A percentile compares a stretch with the other conserved stretches of the same genome.
phyloP scores from a whole-genome alignment of 2,113 vertebrate species.

The Dermatemys mawii region DNA sequence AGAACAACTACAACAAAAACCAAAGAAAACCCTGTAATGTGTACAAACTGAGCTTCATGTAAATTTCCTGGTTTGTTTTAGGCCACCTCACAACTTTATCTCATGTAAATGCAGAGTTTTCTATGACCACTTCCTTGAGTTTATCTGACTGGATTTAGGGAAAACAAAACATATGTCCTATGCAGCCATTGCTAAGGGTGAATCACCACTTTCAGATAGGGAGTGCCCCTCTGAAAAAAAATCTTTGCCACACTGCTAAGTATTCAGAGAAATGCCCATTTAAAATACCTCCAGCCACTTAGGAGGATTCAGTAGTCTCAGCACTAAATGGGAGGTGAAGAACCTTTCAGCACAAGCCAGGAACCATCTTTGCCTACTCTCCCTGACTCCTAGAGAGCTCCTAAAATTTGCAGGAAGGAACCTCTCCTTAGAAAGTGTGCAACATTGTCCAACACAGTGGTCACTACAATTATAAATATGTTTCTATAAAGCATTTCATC shows the following conservation, averaged over 20 bases:
- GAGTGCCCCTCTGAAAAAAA: constrained; percentile 21
- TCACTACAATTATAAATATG: background rate
- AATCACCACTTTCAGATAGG: constrained; percentile 51
- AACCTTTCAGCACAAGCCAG: constrained; percentile 6
- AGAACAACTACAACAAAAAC: background rate
- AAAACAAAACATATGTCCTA: constrained; percentile 27
- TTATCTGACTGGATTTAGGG: background rate
- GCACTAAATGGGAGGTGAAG: background rate
- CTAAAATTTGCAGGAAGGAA: background rate
- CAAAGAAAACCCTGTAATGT: background rate
- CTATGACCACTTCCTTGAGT: background rate
- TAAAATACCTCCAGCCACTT: constrained; percentile 48
- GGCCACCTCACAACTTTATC: background rate
- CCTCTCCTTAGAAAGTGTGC: background rate
- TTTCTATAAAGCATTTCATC: background rate
- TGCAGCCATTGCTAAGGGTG: background rate
- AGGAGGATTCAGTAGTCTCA: constrained; percentile 13
- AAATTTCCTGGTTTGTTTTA: background rate
- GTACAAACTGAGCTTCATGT: background rate
- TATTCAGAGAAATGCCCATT: constrained; percentile 43
- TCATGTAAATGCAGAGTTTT: constrained; percentile 24
- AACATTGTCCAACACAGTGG: background rate
- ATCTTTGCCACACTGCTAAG: constrained; percentile 51
- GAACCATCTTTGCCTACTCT: background rate
- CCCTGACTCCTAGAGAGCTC: background rate